A percentile compares a stretch with the other conserved stretches of the same genome.
These are phyloP conservation scores for Hetaerina titia DNA, from an alignment of 2,888 invertebrate genomes.

Conservation along the genomic window DNA sequence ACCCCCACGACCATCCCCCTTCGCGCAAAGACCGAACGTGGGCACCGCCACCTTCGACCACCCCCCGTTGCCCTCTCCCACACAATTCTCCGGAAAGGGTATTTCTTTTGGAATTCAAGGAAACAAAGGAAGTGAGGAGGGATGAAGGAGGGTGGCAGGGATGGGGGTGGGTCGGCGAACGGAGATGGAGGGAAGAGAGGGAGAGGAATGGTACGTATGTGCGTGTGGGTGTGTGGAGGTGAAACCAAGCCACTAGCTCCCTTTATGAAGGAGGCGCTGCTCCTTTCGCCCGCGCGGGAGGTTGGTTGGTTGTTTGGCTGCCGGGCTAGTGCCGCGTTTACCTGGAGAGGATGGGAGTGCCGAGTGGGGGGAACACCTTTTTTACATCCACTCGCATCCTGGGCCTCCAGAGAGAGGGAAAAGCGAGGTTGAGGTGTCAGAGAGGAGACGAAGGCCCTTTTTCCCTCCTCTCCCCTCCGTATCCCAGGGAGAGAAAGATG, in stretches of 20 bases:
- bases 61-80: slow-evolving; percentile 57
- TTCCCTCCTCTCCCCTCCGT: neutral
- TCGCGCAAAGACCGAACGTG: neutral
- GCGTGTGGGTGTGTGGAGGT: neutral
- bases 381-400: slow-evolving; percentile 52
- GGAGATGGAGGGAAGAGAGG: neutral
- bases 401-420: slow-evolving; percentile 19
- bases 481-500: slow-evolving; percentile 55
- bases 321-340: slow-evolving; percentile 23
- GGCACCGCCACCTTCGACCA: slow-evolving; percentile 9
- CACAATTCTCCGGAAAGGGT: slow-evolving; percentile 66
- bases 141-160: neutral
- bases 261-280: neutral
- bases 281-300: neutral
- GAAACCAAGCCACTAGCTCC: neutral
- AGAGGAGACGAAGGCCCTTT: slow-evolving; percentile 39
- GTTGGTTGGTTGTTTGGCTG: slow-evolving; percentile 10
- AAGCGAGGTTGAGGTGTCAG: slow-evolving; percentile 42
- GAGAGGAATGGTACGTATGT: slow-evolving; percentile 23
- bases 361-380: slow-evolving; percentile 48
- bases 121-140: slow-evolving; percentile 47
- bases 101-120: slow-evolving; percentile 67
- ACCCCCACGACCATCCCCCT: neutral
- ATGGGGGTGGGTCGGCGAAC: neutral
- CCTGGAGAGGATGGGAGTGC: slow-evolving; percentile 25